A percentile compares a stretch with the other conserved stretches of the same genome.
These are phyloP conservation scores for Lochmaea crataegi DNA, from an alignment of 2,888 invertebrate species.

Conservation along the genomic window DNA sequence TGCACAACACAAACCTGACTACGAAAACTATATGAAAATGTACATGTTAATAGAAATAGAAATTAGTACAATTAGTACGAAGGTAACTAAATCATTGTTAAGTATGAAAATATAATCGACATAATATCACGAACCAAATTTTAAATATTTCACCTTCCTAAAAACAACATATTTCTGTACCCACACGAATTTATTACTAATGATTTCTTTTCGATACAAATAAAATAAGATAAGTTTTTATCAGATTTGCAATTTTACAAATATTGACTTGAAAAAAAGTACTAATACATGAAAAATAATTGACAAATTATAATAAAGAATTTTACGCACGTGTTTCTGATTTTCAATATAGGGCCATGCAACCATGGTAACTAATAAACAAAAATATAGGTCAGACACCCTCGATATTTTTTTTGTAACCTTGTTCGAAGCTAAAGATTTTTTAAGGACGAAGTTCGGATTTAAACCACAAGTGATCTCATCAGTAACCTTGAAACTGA, in stretches of 20 bases:
- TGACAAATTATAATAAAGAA: no score
- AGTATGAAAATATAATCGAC: no score
- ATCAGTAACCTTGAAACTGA: constrained; percentile 4
- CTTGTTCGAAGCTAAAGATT: not conserved
- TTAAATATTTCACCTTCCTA: no score
- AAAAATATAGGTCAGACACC: constrained; percentile 11
- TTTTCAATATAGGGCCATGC: not conserved
- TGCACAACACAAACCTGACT: no score
- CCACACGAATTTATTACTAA: not conserved
- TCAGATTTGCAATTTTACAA: not conserved
- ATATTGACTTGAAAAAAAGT: not conserved
- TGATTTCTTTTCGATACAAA: not conserved
- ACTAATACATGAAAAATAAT: no score
- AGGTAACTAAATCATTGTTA: no score
- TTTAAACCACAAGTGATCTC: not conserved
- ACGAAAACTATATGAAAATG: no score
- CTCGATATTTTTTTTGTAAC: not conserved
- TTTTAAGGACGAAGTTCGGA: not conserved
- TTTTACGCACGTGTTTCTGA: not conserved
- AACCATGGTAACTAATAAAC: constrained; percentile 20
- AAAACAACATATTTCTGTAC: no score
- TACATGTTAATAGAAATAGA: no score
- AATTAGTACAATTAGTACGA: no score
- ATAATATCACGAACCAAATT: no score
- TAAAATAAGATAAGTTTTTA: not conserved